Conservation (phyloP, 2,113 vertebrate genomes). For the Ameiurus melas region DNA sequence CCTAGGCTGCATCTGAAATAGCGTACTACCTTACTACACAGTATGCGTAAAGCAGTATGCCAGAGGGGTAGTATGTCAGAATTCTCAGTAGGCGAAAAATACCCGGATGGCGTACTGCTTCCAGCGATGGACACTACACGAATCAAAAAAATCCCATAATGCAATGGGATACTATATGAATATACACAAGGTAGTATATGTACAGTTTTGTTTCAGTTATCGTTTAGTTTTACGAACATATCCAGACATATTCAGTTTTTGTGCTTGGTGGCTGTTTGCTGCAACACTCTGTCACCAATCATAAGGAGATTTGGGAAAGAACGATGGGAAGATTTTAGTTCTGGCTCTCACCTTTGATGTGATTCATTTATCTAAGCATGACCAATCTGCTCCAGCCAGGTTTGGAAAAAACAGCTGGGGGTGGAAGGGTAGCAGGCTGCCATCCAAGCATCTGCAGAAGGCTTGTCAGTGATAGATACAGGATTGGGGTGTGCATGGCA, state of each 20-base stretch:
- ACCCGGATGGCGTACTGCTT: no score
- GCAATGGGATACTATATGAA: no score
- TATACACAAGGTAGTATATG: no score
- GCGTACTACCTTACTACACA: no score
- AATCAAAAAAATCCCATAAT: no score
- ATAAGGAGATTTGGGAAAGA: background rate
- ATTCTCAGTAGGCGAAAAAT: no score
- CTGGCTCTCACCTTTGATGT: conserved; percentile 57
- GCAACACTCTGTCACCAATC: background rate
- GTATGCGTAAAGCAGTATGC: no score
- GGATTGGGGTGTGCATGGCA: conserved; percentile 63
- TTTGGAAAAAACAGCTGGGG: conserved; percentile 45
- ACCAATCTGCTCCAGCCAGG: conserved; percentile 46
- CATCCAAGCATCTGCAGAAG: conserved; percentile 54
- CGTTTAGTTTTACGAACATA: background rate
- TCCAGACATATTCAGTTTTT: conserved; percentile 13
- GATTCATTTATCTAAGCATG: conserved; percentile 37
- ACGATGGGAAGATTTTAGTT: conserved; percentile 30
- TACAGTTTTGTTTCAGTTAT: background rate
- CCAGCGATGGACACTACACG: no score
- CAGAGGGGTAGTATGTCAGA: no score
- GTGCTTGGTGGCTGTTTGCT: background rate
- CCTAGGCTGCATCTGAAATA: no score
- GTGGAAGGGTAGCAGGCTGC: conserved; percentile 33
- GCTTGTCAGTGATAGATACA: conserved; percentile 37